Evolutionary conservation across 2,888 invertebrate species (phyloP), one percentile per base, ranked within the genome.

Genomic region (Leistus spinibarbis): DNA sequence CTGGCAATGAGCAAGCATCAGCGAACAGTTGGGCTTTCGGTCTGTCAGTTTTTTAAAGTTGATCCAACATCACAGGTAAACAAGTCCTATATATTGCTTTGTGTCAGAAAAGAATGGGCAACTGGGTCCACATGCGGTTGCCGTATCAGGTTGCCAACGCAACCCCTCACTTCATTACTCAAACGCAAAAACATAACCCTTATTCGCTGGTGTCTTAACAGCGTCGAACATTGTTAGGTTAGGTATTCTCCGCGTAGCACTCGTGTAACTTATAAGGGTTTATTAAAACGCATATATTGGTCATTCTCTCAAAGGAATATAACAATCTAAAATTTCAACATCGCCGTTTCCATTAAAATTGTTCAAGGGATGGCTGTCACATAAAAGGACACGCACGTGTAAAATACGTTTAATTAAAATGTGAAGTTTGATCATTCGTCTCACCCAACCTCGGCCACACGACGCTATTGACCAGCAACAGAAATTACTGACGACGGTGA

Each of bases 291-390:
- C 68, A 75, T 77, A 79, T 79, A 79, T 77, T 76, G 78, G 76
- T 78, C 69, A 75, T 76, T 76, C 78, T 75, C 78, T 80, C 80
- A 78, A 79, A 80, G 80, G 80, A 79, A 80, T 80, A 80, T 79
- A 79, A 79, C 79, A 80, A 80, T 80, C 80, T 80, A 80, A 80
- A 80, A 79, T 79, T 76, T 54, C 69, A 75, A 71, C 40, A 40
- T 40, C 72, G 53, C 60, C 60, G 67, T 73, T 73, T 73, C 73
- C 73, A 73, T 73, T 71, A 71, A 71, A 71, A 71, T n/a, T 71
- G 71, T 16, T 54, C 62, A 73, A 67, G 66, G 73, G 73, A n/a
- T 17, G 67, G 53, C 57, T 27, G 63, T 40, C 40, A 64, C 71
- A 71, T 71, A 64, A 71, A 71, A 66, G 66, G 64, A 62, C 71